Conservation (phyloP, 2,888 invertebrate species). For the Eupithecia vulgata region DNA sequence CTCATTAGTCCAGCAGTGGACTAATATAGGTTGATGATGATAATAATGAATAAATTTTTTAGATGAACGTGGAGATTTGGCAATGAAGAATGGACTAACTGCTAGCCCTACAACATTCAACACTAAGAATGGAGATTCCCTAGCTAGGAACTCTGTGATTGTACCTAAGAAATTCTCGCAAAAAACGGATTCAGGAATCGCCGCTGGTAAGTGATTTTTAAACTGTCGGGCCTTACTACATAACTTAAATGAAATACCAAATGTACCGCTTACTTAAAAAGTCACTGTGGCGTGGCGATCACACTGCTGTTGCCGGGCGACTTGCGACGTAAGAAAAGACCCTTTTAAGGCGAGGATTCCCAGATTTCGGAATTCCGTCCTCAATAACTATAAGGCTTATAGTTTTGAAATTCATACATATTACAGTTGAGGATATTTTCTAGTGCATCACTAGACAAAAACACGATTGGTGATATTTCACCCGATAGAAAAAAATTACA, state of each 20-base stretch:
- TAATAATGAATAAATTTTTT: slow-evolving; percentile 29
- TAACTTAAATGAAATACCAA: background rate
- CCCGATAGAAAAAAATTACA: too few relatives aligned
- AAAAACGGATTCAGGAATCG: slow-evolving; percentile 44
- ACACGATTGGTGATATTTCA: too few relatives aligned
- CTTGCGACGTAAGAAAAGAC: background rate
- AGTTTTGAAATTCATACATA: too few relatives aligned
- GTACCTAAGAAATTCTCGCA: slow-evolving; percentile 53
- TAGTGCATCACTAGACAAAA: too few relatives aligned
- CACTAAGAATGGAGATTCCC: slow-evolving; percentile 41
- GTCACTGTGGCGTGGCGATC: background rate
- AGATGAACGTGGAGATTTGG: slow-evolving; percentile 71
- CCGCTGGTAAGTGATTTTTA: slow-evolving; percentile 47
- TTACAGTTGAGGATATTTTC: too few relatives aligned
- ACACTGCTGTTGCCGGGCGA: too few relatives aligned
- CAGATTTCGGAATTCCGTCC: too few relatives aligned
- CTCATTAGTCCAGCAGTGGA: too few relatives aligned
- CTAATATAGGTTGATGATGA: too few relatives aligned
- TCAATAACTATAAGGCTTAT: too few relatives aligned
- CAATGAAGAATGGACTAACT: slow-evolving; percentile 12
- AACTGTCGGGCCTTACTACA: background rate
- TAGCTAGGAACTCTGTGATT: slow-evolving; percentile 45
- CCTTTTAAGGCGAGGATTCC: too few relatives aligned
- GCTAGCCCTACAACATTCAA: slow-evolving; percentile 51
- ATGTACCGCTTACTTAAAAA: background rate